A percentile compares a stretch with the other conserved stretches of the same genome.
Evolutionary conservation across 64 coral and sea anemone species (phyloP).

Genomic region (Stichodactyla mertensii): DNA sequence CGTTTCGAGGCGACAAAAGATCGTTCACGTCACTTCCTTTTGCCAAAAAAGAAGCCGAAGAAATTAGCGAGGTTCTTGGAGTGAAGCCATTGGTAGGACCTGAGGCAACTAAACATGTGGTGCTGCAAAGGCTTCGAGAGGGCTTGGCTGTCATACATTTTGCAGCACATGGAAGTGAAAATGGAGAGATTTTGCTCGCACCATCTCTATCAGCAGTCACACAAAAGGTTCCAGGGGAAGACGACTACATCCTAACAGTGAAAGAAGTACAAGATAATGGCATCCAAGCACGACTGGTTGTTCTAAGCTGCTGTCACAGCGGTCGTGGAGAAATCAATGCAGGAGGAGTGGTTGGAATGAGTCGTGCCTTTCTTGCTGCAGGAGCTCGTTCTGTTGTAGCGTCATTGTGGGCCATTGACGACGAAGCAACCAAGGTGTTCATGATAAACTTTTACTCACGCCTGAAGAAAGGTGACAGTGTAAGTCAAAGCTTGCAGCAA

Average conservation of each 20-base stretch:
- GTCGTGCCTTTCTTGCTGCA: not conserved
- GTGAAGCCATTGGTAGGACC: constrained; percentile 1
- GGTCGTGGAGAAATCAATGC: not conserved
- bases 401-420: not conserved
- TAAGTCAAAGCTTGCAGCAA: too few relatives aligned
- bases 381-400: constrained; percentile 3
- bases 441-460: too few relatives aligned
- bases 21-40: not conserved
- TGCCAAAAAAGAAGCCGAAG: not conserved
- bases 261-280: not conserved
- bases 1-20: too few relatives aligned
- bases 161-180: constrained; percentile 10
- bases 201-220: not conserved
- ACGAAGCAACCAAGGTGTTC: too few relatives aligned
- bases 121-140: not conserved
- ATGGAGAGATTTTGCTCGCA: not conserved
- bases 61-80: not conserved
- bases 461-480: too few relatives aligned
- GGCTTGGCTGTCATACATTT: not conserved
- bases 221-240: too few relatives aligned
- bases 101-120: constrained; percentile 8
- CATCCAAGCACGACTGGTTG: not conserved
- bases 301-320: too few relatives aligned
- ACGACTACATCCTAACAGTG: too few relatives aligned
- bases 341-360: too few relatives aligned